Conservation (phyloP, 2,888 invertebrate genomes). For the Timema podura region DNA sequence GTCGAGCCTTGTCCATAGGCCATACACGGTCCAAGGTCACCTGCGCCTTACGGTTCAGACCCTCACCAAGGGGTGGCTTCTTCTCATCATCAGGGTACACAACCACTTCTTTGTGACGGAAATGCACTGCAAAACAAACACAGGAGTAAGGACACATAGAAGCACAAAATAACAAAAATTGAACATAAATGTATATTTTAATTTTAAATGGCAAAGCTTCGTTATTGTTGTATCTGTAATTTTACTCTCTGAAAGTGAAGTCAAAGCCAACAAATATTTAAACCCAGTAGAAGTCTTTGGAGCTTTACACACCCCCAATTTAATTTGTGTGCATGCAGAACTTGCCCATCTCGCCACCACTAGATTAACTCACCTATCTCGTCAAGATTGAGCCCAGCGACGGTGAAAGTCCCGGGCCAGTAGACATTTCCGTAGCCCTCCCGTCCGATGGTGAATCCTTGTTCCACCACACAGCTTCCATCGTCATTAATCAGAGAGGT, state of each 20-base stretch:
- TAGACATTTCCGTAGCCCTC: constrained; percentile 87
- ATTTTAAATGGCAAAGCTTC: no score
- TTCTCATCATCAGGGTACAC: constrained; percentile 87
- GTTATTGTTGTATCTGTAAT: no score
- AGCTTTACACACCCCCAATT: no score
- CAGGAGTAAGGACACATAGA: no score
- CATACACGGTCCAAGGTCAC: constrained; percentile 91
- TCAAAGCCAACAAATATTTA: no score
- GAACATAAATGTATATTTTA: no score
- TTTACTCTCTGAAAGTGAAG: no score
- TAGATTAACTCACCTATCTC: constrained; percentile 59
- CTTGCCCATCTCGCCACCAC: no score
- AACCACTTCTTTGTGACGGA: constrained; percentile 90
- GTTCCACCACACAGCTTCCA: constrained; percentile 74
- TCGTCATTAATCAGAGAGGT: constrained; percentile 65
- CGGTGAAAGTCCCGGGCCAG: constrained; percentile 79
- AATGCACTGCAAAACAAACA: constrained; percentile 62
- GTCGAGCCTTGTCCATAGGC: constrained; percentile 83
- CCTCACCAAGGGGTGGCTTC: constrained; percentile 85
- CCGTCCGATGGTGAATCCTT: constrained; percentile 80
- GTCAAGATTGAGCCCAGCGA: constrained; percentile 81
- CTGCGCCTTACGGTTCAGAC: constrained; percentile 85
- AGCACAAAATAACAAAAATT: no score
- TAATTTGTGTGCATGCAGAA: no score
- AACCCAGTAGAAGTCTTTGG: no score